A percentile compares a stretch with the other conserved stretches of the same genome.
Conservation (phyloP, 2,113 vertebrate genomes). For the Eubucco bourcierii region DNA sequence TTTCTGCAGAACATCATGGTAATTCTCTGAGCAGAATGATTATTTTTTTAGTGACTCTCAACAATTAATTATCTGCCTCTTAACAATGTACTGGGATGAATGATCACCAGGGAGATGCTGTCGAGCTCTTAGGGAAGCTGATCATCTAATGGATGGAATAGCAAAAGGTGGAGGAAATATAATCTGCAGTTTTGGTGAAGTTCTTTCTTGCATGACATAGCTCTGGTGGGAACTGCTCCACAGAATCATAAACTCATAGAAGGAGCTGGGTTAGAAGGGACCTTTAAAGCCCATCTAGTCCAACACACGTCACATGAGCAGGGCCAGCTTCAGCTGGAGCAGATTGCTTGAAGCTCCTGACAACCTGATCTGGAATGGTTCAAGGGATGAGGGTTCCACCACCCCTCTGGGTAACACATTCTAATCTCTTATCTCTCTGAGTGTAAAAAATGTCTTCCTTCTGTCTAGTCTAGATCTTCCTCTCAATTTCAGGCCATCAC, state of each 20-base stretch:
- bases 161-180: neutral
- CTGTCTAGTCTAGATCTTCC: no score
- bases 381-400: no score
- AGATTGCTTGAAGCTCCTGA: no score
- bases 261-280: neutral
- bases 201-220: neutral
- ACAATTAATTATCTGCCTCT: slow-evolving; percentile 65
- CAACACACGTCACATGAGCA: neutral
- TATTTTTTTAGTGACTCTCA: slow-evolving; percentile 73
- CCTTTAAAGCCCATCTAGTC: neutral
- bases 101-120: neutral
- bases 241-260: neutral
- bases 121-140: neutral
- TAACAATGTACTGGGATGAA: slow-evolving; percentile 43
- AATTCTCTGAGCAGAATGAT: slow-evolving; percentile 70
- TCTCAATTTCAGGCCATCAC: no score
- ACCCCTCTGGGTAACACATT: no score
- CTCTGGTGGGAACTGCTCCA: neutral
- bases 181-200: neutral
- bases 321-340: neutral
- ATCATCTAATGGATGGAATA: neutral
- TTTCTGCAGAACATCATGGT: slow-evolving; percentile 68
- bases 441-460: no score
- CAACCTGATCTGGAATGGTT: no score
- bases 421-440: no score